These are phyloP conservation scores for Cyanoramphus novaezelandiae DNA, from an alignment of 2,113 vertebrate genomes.

Conservation along the genomic window DNA sequence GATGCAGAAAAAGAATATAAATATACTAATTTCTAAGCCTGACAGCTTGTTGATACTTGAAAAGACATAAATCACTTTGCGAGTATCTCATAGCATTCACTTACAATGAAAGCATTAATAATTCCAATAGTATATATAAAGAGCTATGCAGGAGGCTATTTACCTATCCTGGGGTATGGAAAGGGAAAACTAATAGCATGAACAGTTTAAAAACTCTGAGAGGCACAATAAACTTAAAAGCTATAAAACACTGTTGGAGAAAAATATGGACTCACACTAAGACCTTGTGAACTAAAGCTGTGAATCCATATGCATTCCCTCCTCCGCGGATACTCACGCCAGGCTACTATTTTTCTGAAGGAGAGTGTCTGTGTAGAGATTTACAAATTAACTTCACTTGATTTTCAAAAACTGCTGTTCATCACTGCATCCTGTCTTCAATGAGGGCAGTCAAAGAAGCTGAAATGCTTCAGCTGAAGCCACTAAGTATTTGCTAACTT, in stretches of 20 bases:
- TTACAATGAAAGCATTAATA: conserved; percentile 23
- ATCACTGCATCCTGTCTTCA: neutral
- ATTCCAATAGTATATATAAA: neutral
- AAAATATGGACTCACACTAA: conserved; percentile 2
- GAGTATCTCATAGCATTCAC: neutral
- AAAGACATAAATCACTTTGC: conserved; percentile 29
- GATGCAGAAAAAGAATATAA: conserved; percentile 9
- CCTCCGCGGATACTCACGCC: neutral
- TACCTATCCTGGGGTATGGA: neutral
- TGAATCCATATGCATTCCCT: neutral
- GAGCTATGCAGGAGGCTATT: neutral
- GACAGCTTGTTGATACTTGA: conserved; percentile 37
- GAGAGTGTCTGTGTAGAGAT: neutral
- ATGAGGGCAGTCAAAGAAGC: neutral
- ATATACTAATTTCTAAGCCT: conserved; percentile 8
- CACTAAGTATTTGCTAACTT: conserved; percentile 35
- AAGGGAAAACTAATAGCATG: neutral
- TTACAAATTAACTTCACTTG: conserved; percentile 4
- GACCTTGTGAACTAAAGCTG: conserved; percentile 7
- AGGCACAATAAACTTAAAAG: neutral
- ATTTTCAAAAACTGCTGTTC: conserved; percentile 24
- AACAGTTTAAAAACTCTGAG: neutral
- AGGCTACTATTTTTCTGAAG: neutral
- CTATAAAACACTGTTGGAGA: neutral
- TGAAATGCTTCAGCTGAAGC: conserved; percentile 32